These are phyloP conservation scores for Lepidocyrtoides sp. DNA, from an alignment of 2,888 invertebrate species.

Conservation along the genomic window DNA sequence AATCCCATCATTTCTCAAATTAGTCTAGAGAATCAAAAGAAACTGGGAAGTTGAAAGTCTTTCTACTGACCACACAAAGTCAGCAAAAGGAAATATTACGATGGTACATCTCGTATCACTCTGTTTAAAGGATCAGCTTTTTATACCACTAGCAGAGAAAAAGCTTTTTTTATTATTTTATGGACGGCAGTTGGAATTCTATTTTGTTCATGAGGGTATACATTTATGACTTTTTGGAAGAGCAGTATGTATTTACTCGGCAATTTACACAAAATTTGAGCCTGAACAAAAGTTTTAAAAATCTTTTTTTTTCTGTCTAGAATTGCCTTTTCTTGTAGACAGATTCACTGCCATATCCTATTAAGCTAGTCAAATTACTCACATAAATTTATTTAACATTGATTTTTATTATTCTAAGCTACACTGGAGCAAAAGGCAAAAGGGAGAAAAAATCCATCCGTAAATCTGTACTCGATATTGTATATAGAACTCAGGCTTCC, in stretches of 20 bases:
- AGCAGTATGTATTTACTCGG: slow-evolving; percentile 79
- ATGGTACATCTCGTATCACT: no score
- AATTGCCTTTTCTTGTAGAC: neutral
- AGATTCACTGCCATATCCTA: no score
- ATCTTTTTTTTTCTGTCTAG: neutral
- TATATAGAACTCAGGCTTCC: no score
- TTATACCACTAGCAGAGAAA: no score
- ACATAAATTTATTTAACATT: slow-evolving; percentile 56
- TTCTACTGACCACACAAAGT: neutral
- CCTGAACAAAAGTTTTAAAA: neutral
- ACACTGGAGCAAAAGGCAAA: neutral
- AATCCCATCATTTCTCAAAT: slow-evolving; percentile 19
- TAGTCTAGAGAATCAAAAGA: slow-evolving; percentile 4
- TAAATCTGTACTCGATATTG: no score
- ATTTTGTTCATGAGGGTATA: neutral
- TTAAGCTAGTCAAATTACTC: slow-evolving; percentile 1
- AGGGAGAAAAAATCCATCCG: no score
- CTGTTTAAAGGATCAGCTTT: no score
- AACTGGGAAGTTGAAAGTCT: neutral
- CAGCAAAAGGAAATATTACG: neutral
- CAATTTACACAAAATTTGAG: slow-evolving; percentile 82
- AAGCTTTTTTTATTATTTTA: slow-evolving; percentile 48
- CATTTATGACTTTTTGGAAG: neutral
- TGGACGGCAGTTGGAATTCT: slow-evolving; percentile 27
- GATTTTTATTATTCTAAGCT: slow-evolving; percentile 36